Percentiles rank a stretch among this genome's conserved stretches.
Evolutionary conservation across 2,113 vertebrate species (phyloP).

Genomic region (Lasiurus cinereus): DNA sequence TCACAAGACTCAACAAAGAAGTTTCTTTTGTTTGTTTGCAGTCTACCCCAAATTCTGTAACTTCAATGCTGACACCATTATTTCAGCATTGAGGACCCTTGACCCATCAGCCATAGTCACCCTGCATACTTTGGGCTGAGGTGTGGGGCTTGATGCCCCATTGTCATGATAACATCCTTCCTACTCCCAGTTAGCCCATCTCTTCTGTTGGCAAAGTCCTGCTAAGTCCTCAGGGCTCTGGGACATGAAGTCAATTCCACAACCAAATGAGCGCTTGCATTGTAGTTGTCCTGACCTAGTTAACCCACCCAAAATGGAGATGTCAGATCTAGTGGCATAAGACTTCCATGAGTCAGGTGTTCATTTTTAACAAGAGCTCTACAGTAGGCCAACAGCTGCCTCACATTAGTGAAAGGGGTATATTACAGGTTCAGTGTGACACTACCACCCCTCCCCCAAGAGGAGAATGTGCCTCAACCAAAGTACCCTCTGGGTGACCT

Average conservation of each 20-base stretch:
- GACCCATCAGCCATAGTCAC: neutral
- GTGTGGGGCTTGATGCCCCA: neutral
- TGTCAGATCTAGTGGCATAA: no score
- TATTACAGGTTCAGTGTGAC: neutral
- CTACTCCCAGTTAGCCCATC: no score
- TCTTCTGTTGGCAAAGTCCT: no score
- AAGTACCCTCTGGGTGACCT: neutral
- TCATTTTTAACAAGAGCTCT: constrained; percentile 39
- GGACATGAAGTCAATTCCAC: no score
- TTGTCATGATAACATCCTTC: neutral
- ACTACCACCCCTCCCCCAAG: neutral
- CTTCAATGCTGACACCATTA: neutral
- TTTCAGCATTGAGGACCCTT: constrained; percentile 11
- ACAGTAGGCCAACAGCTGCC: neutral
- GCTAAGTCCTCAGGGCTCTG: no score
- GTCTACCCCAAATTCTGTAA: neutral
- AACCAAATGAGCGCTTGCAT: no score
- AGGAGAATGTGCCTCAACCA: neutral
- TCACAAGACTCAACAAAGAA: neutral
- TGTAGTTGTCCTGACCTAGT: no score
- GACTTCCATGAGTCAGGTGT: neutral
- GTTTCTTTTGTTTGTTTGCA: neutral
- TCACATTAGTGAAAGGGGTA: neutral
- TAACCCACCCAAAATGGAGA: no score
- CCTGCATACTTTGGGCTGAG: neutral